Evolutionary conservation across 1,140 invertebrate species (phyloP).

Genomic region (Octopus sinensis): DNA sequence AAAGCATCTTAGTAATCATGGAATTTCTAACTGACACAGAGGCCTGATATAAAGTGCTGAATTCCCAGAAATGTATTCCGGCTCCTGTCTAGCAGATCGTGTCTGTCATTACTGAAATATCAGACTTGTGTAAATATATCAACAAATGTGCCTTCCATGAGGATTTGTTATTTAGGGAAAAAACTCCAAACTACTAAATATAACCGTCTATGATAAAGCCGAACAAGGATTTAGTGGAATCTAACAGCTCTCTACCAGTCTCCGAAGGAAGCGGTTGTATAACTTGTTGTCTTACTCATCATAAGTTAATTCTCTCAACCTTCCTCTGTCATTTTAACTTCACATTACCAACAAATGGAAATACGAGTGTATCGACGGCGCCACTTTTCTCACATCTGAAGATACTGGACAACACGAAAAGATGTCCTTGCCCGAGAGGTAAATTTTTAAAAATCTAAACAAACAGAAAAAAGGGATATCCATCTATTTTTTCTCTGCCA

Average conservation of each 20-base stretch:
- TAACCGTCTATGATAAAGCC: no score
- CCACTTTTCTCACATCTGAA: background rate
- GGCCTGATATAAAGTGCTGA: no score
- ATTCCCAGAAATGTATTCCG: no score
- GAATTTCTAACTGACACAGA: no score
- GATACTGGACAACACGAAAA: background rate
- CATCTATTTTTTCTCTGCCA: no score
- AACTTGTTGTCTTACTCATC: background rate
- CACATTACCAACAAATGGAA: background rate
- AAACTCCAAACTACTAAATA: no score
- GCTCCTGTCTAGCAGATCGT: no score
- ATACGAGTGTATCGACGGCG: background rate
- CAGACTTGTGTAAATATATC: background rate
- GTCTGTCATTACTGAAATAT: background rate
- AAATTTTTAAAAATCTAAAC: background rate
- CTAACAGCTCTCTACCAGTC: no score
- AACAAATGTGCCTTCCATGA: slow-evolving; percentile 11
- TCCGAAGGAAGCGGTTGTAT: background rate
- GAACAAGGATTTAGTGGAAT: no score
- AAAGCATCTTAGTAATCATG: no score
- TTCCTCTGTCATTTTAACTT: background rate
- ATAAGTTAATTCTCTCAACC: no score
- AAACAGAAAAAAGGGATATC: no score
- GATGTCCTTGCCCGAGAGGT: slow-evolving; percentile 8
- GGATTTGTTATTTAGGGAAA: background rate